Evolutionary conservation across 2,888 invertebrate species (phyloP).

Genomic region (Tethea ocularis): DNA sequence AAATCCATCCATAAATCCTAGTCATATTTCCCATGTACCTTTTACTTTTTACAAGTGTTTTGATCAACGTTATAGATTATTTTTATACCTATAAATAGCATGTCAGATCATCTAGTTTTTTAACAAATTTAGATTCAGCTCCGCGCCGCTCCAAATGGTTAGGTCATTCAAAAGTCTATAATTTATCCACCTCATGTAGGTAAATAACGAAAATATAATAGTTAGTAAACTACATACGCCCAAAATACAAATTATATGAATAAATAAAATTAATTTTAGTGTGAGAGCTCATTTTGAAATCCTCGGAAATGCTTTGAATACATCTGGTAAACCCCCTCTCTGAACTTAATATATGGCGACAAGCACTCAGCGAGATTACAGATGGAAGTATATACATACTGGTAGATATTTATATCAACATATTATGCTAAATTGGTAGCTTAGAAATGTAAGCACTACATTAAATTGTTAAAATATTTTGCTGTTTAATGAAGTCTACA

Average conservation of each 20-base stretch:
- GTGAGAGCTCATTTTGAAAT: slow-evolving; percentile 43
- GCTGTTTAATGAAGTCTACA: not conserved
- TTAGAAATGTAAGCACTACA: not conserved
- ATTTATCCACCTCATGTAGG: too few species aligned
- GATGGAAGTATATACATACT: slow-evolving; percentile 30
- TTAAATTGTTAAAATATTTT: not conserved
- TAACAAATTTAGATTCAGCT: too few species aligned
- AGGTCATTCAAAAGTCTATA: too few species aligned
- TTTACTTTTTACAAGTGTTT: too few species aligned
- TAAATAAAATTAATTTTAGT: slow-evolving; percentile 36
- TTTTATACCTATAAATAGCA: too few species aligned
- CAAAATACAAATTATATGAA: slow-evolving; percentile 18
- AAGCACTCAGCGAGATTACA: slow-evolving; percentile 77
- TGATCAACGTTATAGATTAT: too few species aligned
- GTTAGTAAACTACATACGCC: not conserved
- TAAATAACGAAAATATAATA: not conserved
- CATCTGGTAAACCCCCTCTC: slow-evolving; percentile 54
- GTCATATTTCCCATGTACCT: too few species aligned
- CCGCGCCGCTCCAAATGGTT: too few species aligned
- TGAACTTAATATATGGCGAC: slow-evolving; percentile 76
- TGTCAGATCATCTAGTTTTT: too few species aligned
- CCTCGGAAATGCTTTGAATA: slow-evolving; percentile 50
- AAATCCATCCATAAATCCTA: too few species aligned
- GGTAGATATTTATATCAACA: slow-evolving; percentile 20
- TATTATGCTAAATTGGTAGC: slow-evolving; percentile 8